Conservation (phyloP, 2,888 invertebrate genomes). For the Torymus auratus region DNA sequence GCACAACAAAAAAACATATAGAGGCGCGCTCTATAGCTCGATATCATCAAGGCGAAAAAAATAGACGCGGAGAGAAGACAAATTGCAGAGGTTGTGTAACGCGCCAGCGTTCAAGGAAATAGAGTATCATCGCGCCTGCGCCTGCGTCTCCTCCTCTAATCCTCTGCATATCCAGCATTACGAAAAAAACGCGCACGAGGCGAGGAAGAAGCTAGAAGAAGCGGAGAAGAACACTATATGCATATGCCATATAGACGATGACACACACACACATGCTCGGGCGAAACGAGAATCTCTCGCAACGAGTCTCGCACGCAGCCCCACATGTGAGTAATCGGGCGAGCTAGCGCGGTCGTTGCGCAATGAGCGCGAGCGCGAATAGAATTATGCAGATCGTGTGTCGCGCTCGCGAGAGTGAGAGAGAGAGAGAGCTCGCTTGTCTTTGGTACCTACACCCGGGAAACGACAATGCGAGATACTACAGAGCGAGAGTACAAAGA, state of each 20-base stretch:
- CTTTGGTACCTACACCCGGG: background rate
- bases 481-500: no score
- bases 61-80: constrained; percentile 29
- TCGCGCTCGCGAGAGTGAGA: background rate
- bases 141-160: no score
- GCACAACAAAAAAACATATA: constrained; percentile 11
- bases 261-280: background rate
- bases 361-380: constrained; percentile 39
- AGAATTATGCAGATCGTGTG: constrained; percentile 52
- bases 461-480: constrained; percentile 21
- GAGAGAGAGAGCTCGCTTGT: background rate
- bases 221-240: background rate
- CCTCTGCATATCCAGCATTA: no score
- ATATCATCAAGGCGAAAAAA: constrained; percentile 49
- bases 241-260: background rate
- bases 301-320: constrained; percentile 9
- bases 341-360: constrained; percentile 23
- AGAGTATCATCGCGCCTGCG: constrained; percentile 44
- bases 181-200: no score
- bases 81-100: constrained; percentile 45
- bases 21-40: background rate
- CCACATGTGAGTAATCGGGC: constrained; percentile 32
- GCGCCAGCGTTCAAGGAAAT: constrained; percentile 44
- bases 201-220: background rate
- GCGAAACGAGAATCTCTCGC: background rate